phyloP scores from a whole-genome alignment of 2,888 invertebrate genomes.

The Drosophila algonquin region DNA sequence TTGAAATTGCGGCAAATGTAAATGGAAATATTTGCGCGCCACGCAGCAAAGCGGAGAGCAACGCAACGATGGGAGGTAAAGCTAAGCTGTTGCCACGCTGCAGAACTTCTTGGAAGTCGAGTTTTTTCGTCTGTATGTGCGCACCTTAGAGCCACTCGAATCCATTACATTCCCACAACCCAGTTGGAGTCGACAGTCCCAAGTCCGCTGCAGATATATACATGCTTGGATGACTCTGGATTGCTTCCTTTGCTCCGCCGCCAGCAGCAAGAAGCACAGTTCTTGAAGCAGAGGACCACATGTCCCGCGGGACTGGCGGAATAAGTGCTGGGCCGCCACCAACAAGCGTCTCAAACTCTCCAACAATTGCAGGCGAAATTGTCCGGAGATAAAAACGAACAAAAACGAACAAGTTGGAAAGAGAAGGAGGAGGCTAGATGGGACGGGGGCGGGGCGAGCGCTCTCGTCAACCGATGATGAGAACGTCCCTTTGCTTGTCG shows the following conservation, averaged over 20 bases:
- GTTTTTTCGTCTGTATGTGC: conserved; percentile 61
- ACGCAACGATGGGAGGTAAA: conserved; percentile 17
- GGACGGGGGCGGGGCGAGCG: conserved; percentile 15
- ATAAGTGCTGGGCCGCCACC: conserved; percentile 7
- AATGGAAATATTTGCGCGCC: conserved; percentile 66
- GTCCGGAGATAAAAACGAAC: conserved; percentile 49
- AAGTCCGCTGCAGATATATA: conserved; percentile 24
- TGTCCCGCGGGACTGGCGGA: conserved; percentile 54
- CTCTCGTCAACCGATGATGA: conserved; percentile 15
- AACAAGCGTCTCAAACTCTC: conserved; percentile 40
- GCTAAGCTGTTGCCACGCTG: conserved; percentile 37
- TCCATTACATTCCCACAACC: conserved; percentile 11
- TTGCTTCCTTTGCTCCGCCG: conserved; percentile 55
- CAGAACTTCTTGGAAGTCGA: conserved; percentile 62
- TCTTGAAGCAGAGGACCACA: conserved; percentile 46
- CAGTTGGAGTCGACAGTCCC: neutral
- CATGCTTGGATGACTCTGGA: conserved; percentile 60
- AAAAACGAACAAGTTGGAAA: conserved; percentile 29
- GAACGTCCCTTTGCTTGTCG: conserved; percentile 53
- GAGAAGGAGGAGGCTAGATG: conserved; percentile 2
- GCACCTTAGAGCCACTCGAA: conserved; percentile 24
- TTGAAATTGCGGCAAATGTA: conserved; percentile 55
- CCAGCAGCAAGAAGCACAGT: conserved; percentile 19
- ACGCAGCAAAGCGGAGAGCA: neutral
- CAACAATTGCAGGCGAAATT: conserved; percentile 50